A percentile compares a stretch with the other conserved stretches of the same genome.
phyloP scores from a whole-genome alignment of 2,797 vertebrate genomes.

The Synaphobranchus kaupii region DNA sequence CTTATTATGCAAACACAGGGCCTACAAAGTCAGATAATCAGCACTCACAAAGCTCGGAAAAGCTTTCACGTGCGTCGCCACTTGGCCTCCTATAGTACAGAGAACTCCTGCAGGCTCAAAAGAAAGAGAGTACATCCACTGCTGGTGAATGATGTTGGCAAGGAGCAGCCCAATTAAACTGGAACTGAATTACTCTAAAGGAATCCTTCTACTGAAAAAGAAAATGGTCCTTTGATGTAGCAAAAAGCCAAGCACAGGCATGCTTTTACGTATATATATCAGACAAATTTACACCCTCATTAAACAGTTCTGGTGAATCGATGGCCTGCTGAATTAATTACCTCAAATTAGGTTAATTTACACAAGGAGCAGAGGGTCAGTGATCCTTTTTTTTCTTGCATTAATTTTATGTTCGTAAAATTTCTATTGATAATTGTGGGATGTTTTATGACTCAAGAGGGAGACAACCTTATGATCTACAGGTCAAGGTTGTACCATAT shows the following conservation, averaged over 20 bases:
- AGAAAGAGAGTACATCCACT: conserved; percentile 3
- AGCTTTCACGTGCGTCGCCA: conserved; percentile 26
- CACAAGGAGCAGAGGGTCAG: background rate
- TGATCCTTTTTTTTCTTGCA: background rate
- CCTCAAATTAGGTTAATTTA: background rate
- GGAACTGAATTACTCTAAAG: conserved; percentile 36
- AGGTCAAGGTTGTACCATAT: background rate
- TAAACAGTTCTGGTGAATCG: background rate
- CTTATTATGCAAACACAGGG: conserved; percentile 43
- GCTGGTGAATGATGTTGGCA: conserved; percentile 17
- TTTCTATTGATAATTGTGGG: background rate
- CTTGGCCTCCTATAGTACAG: conserved; percentile 22
- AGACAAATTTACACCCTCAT: background rate
- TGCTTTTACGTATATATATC: background rate
- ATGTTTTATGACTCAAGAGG: background rate
- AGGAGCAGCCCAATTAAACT: conserved; percentile 48
- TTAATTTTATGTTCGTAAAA: background rate
- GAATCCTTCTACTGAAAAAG: background rate
- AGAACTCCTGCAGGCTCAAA: conserved; percentile 40
- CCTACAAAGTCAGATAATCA: conserved; percentile 44
- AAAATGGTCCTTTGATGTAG: conserved; percentile 34
- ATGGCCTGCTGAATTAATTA: background rate
- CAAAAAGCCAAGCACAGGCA: background rate
- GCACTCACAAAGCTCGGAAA: conserved; percentile 2
- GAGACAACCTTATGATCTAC: background rate